Evolutionary conservation across 2,888 invertebrate species (phyloP).

Genomic region (Acleris literana): DNA sequence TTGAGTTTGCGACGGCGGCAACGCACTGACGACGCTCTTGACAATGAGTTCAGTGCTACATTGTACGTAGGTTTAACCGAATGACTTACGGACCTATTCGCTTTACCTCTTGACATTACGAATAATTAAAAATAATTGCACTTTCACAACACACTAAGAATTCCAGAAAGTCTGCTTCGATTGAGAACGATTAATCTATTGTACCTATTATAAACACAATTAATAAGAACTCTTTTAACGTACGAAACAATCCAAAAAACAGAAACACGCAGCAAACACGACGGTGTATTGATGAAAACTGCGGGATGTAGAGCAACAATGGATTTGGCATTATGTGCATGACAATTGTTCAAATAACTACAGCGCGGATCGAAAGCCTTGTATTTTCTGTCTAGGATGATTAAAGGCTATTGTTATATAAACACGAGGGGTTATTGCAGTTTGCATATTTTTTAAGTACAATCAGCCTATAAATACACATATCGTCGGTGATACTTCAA

Average conservation of each 20-base stretch:
- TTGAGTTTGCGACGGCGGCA: conserved; percentile 10
- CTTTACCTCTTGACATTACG: conserved; percentile 16
- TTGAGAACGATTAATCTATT: not conserved
- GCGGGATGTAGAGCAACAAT: conserved; percentile 19
- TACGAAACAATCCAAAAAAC: not conserved
- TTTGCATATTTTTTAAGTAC: not conserved
- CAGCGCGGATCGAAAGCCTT: conserved; percentile 15
- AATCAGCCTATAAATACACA: not conserved
- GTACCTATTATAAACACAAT: not conserved
- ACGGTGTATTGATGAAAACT: conserved; percentile 19
- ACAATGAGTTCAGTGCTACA: conserved; percentile 17
- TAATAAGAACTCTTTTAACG: not conserved
- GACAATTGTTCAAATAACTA: conserved; percentile 35
- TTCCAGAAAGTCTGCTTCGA: not conserved
- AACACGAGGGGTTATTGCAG: too few species aligned
- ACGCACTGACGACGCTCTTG: conserved; percentile 20
- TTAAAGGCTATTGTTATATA: conserved; percentile 8
- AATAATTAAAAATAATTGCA: not conserved
- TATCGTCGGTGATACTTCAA: too few species aligned
- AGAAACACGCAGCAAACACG: conserved; percentile 3
- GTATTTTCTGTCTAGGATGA: conserved; percentile 14
- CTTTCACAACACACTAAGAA: not conserved
- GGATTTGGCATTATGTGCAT: conserved; percentile 18
- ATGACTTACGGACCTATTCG: not conserved
- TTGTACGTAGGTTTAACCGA: conserved; percentile 21